Percentiles rank a stretch among this genome's conserved stretches.
These are phyloP conservation scores for Thalpophila matura DNA, from an alignment of 2,888 invertebrate species.

Conservation along the genomic window DNA sequence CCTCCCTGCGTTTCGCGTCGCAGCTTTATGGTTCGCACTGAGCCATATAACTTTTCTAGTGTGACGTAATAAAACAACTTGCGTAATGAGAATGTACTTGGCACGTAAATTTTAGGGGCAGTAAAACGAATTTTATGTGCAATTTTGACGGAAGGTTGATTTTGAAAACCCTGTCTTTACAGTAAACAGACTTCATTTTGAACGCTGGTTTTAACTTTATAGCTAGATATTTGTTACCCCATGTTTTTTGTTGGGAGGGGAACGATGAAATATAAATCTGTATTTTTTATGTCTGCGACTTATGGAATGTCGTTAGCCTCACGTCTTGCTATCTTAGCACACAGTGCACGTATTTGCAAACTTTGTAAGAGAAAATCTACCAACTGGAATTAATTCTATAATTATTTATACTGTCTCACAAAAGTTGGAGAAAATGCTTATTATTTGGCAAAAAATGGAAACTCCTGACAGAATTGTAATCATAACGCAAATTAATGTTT, in stretches of 20 bases:
- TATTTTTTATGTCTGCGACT: conserved; percentile 12
- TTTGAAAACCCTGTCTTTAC: conserved; percentile 50
- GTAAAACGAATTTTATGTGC: conserved; percentile 59
- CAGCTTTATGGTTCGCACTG: conserved; percentile 53
- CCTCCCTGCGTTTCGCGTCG: conserved; percentile 37
- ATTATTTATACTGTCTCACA: conserved; percentile 23
- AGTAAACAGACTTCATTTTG: conserved; percentile 42
- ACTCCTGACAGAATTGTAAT: conserved; percentile 41
- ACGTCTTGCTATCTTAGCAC: conserved; percentile 9
- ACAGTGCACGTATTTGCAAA: conserved; percentile 20
- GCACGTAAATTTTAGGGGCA: conserved; percentile 56
- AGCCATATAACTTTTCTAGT: conserved; percentile 60
- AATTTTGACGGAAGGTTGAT: conserved; percentile 56
- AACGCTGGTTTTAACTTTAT: conserved; percentile 29
- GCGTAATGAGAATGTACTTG: conserved; percentile 60
- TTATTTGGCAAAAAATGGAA: conserved; percentile 17
- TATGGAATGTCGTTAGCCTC: not conserved
- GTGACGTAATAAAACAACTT: conserved; percentile 63
- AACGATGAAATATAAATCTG: conserved; percentile 8
- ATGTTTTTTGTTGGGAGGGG: conserved; percentile 8
- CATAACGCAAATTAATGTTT: conserved; percentile 57
- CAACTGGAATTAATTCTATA: conserved; percentile 34
- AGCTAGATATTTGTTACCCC: conserved; percentile 13
- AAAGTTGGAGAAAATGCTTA: conserved; percentile 19
- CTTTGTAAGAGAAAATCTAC: conserved; percentile 28